Conservation (phyloP, 2,797 vertebrate species). For the Rhyacichthys aspro region DNA sequence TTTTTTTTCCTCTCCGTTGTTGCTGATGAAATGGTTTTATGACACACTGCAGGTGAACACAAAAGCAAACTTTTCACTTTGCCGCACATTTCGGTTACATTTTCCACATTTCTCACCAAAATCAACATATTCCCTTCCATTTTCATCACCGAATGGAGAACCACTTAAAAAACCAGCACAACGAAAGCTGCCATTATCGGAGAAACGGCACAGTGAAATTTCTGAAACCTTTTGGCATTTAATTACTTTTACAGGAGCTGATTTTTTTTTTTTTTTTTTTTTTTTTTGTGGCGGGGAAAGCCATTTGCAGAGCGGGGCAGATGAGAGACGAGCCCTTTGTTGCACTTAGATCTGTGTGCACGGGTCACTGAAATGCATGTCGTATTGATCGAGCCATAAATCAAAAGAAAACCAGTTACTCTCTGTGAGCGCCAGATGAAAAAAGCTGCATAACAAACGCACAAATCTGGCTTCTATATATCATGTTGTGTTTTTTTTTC, state of each 20-base stretch:
- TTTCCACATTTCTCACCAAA: not conserved
- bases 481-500: not conserved
- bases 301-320: slow-evolving; percentile 10
- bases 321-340: slow-evolving; percentile 24
- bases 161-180: not conserved
- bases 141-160: slow-evolving; percentile 2
- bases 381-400: slow-evolving; percentile 42
- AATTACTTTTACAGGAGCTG: slow-evolving; percentile 2
- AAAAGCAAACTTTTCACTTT: too few relatives aligned
- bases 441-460: not conserved
- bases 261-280: not conserved
- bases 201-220: slow-evolving; percentile 5
- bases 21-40: too few relatives aligned
- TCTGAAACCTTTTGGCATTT: slow-evolving; percentile 1
- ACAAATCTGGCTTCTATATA: slow-evolving; percentile 4
- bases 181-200: not conserved
- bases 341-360: slow-evolving; percentile 28
- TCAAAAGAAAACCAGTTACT: slow-evolving; percentile 28
- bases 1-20: too few relatives aligned
- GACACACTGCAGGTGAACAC: too few relatives aligned
- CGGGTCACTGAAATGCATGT: slow-evolving; percentile 42
- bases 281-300: slow-evolving; percentile 27
- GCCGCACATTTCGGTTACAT: not conserved
- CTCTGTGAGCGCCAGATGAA: slow-evolving; percentile 6
- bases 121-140: not conserved